Evolutionary conservation across 1,140 invertebrate genomes (phyloP).

Genomic region (Lepidurus arcticus): DNA sequence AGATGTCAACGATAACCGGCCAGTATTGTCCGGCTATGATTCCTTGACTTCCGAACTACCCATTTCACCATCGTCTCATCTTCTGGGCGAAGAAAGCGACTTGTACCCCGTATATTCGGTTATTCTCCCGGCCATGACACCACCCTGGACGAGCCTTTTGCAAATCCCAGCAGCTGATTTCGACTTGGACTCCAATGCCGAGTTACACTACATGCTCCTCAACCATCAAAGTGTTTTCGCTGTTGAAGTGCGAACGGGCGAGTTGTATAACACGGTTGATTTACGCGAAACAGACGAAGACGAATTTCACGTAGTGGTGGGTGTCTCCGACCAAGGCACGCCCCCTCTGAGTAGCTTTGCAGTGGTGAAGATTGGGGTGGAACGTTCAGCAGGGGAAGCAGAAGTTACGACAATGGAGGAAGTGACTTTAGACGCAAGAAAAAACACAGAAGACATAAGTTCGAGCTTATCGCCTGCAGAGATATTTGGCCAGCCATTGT

Average conservation of each 20-base stretch:
- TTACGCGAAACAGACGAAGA: constrained; percentile 65
- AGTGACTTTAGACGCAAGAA: neutral
- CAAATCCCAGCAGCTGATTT: constrained; percentile 74
- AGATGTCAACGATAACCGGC: constrained; percentile 68
- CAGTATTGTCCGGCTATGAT: constrained; percentile 68
- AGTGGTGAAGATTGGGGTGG: constrained; percentile 48
- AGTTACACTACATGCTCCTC: constrained; percentile 64
- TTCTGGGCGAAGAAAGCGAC: neutral
- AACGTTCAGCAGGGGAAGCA: neutral
- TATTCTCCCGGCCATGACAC: constrained; percentile 27
- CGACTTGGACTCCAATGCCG: constrained; percentile 71
- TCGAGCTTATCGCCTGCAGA: neutral
- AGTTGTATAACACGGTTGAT: constrained; percentile 63
- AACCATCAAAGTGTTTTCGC: constrained; percentile 49
- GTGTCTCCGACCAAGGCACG: constrained; percentile 74
- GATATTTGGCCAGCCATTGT: neutral
- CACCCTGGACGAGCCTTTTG: constrained; percentile 54
- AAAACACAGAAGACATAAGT: neutral
- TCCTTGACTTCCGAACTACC: constrained; percentile 55
- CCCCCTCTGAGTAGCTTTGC: constrained; percentile 72
- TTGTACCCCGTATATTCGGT: constrained; percentile 27
- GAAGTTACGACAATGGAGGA: neutral
- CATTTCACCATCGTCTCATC: neutral
- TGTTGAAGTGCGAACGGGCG: constrained; percentile 72
- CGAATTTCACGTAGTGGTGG: constrained; percentile 66